phyloP scores from a whole-genome alignment of 2,888 invertebrate genomes.

The Hymenopus coronatus region DNA sequence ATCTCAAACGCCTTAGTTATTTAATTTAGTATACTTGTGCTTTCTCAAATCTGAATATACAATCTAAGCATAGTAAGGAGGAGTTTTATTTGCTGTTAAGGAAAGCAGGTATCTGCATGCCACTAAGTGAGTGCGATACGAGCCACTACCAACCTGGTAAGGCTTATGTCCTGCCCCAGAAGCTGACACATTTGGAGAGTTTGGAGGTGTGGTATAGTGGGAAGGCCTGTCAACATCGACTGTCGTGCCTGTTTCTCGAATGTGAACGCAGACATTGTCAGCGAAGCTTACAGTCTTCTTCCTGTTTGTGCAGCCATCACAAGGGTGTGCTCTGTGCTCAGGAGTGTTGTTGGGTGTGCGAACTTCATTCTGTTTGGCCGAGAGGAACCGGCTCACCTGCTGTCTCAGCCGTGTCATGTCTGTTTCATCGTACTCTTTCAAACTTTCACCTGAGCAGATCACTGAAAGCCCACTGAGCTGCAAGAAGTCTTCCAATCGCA shows the following conservation, averaged over 20 bases:
- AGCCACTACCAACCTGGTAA: constrained; percentile 54
- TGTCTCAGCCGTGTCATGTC: constrained; percentile 62
- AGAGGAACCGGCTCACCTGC: constrained; percentile 64
- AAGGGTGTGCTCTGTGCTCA: constrained; percentile 11
- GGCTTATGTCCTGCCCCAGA: constrained; percentile 52
- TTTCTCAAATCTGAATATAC: no score
- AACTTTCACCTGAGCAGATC: constrained; percentile 47
- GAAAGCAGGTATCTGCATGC: not conserved
- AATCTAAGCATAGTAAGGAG: no score
- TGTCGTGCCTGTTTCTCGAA: constrained; percentile 5
- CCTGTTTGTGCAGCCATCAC: not conserved
- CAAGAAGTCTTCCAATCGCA: constrained; percentile 67
- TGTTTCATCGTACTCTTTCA: constrained; percentile 64
- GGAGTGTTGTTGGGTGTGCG: constrained; percentile 22
- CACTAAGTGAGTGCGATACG: not conserved
- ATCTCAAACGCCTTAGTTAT: no score
- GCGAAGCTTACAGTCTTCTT: constrained; percentile 79
- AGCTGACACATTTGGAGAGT: constrained; percentile 70
- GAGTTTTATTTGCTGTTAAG: not conserved
- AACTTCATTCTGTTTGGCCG: constrained; percentile 40
- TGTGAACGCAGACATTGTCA: constrained; percentile 49
- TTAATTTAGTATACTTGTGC: no score
- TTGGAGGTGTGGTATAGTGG: constrained; percentile 60
- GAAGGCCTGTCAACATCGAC: constrained; percentile 12
- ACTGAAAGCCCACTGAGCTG: constrained; percentile 63